A percentile compares a stretch with the other conserved stretches of the same genome.
Evolutionary conservation across 2,113 vertebrate genomes (phyloP).

Genomic region (Halichoerus grypus): DNA sequence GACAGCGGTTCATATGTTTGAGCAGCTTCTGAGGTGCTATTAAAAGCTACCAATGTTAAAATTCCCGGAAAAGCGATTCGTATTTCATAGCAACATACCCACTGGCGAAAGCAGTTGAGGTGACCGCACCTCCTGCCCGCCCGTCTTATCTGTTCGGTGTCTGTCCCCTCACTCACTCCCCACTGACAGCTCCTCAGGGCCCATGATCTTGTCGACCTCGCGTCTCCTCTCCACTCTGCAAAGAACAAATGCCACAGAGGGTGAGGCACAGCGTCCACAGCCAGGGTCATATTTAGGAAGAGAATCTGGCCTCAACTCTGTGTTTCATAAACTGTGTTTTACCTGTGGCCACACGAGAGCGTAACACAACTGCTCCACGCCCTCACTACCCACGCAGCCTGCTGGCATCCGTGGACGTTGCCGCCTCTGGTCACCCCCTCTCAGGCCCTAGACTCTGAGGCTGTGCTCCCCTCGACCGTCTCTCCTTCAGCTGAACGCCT

Average conservation of each 20-base stretch:
- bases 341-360: rapidly evolving
- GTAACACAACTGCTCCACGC: neutral
- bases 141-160: rapidly evolving
- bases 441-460: neutral
- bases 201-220: neutral
- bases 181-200: too few species aligned
- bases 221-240: neutral
- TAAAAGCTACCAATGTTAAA: neutral
- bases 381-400: neutral
- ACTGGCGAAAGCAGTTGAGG: rapidly evolving
- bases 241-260: neutral
- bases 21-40: too few species aligned
- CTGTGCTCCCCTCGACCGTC: neutral
- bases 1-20: too few species aligned
- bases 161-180: neutral
- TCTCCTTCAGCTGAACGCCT: neutral
- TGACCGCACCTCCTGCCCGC: rapidly evolving
- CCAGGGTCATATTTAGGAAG: neutral
- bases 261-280: neutral
- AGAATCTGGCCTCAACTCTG: neutral
- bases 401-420: neutral
- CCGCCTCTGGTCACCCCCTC: rapidly evolving
- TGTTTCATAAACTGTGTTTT: neutral
- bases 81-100: neutral
- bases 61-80: neutral